Evolutionary conservation across 2,113 vertebrate genomes (phyloP), one percentile per base, ranked within the genome.

Genomic region (Cercocebus atys): DNA sequence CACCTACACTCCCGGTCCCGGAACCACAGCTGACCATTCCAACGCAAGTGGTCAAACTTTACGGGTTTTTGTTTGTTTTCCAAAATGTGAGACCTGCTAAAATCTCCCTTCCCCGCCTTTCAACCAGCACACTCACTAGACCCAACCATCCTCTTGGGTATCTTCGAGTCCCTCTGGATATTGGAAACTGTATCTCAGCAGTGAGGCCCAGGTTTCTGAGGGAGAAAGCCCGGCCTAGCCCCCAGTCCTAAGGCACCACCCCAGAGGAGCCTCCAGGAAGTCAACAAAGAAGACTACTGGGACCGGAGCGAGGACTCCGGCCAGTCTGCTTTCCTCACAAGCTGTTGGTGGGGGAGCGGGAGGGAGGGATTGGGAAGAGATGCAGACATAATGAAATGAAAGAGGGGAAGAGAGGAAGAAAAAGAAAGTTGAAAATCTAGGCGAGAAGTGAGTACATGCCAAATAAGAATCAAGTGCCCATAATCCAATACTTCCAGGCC

Each of bases 41-140:
- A 92, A 85, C 8, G 9, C 57, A 82, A 59, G 64, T 50, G 40
- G 66, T 86, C 57, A 85, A 57, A 92, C 75, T 85, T 95, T 32
- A 22, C 5, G 1, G 38, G 14, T 61, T 89, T 95, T 40, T 70
- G 68, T 17, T 88, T 57, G 52, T 92, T 88, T 96, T 55, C 55
- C 47, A 86, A 94, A 95, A 95, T 68, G 45, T n/a, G 55, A 93
- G 59, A 52, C 23, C 22, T 95, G 27, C 61, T 72, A 84, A 89
- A n/a, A 91, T 75, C 78, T 14, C 25, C 13, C 70, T 82, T 22
- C 22, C 13, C 70, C 32, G 32, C 61, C 61, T 64, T 64, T 16
- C 22, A 70, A 40, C 6, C 8, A 76, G 30, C 82, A 93, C 72
- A 43, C 79, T 72, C 61, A 75, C 45, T 76, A 61, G 57, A 14